Percentiles rank a stretch among this genome's conserved stretches.
These are phyloP conservation scores for Nemotelus nigrinus DNA, from an alignment of 2,888 invertebrate species.

Conservation along the genomic window DNA sequence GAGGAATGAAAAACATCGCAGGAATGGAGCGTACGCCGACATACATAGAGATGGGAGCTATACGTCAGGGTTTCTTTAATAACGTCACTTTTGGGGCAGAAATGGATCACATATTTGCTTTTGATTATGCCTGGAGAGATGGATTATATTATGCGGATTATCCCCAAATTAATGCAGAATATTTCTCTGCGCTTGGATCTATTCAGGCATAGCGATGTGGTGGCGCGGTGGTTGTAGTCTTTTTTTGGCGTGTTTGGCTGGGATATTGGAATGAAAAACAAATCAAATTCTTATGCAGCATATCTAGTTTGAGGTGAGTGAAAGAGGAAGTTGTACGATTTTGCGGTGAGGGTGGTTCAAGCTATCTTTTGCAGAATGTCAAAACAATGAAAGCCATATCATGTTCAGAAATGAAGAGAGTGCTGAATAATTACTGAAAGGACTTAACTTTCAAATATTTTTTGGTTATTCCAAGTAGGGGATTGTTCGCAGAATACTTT, in stretches of 20 bases:
- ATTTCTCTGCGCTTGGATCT: conserved; percentile 22
- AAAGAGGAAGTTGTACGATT: neutral
- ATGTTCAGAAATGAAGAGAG: too few species aligned
- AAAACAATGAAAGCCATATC: too few species aligned
- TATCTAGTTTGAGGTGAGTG: conserved; percentile 4
- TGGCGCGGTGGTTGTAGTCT: neutral
- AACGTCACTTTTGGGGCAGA: conserved; percentile 38
- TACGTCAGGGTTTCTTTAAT: conserved; percentile 38
- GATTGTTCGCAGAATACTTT: too few species aligned
- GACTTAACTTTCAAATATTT: too few species aligned
- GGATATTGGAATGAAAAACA: conserved; percentile 8
- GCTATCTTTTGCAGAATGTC: too few species aligned
- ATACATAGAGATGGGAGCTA: conserved; percentile 23
- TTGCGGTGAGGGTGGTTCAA: too few species aligned
- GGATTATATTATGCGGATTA: conserved; percentile 41
- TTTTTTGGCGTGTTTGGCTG: neutral
- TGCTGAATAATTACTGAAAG: too few species aligned
- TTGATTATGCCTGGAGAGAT: conserved; percentile 36
- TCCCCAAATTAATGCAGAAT: conserved; percentile 41
- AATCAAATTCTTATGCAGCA: conserved; percentile 15
- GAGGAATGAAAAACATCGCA: neutral
- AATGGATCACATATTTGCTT: conserved; percentile 42
- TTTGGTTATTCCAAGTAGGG: too few species aligned
- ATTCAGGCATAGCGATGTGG: neutral
- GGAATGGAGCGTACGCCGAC: neutral